Evolutionary conservation across 2,797 vertebrate species (phyloP).

Genomic region (Rhinatrema bivittatum): DNA sequence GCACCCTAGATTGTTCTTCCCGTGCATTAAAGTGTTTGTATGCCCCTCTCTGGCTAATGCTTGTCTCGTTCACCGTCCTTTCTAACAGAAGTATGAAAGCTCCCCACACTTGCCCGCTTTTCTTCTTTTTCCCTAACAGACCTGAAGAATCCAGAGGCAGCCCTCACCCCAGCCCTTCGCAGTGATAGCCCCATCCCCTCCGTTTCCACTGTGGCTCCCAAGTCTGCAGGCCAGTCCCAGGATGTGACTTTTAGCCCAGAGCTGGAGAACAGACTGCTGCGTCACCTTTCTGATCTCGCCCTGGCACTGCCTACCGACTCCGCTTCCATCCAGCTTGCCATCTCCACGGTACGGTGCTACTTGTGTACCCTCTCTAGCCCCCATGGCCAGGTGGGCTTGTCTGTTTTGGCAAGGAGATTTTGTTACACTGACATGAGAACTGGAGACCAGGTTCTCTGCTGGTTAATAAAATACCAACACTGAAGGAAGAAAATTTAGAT

Average conservation of each 20-base stretch:
- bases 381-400: background rate
- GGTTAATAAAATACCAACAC: too few relatives aligned
- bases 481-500: too few relatives aligned
- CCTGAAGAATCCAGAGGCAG: constrained; percentile 56
- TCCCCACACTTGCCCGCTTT: too few relatives aligned
- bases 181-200: constrained; percentile 79
- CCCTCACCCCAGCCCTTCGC: constrained; percentile 49
- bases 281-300: constrained; percentile 78
- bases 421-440: background rate
- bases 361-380: background rate
- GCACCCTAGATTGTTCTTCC: too few relatives aligned
- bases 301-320: constrained; percentile 79
- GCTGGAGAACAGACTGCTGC: constrained; percentile 78
- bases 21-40: too few relatives aligned
- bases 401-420: too few relatives aligned
- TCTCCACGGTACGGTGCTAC: constrained; percentile 64
- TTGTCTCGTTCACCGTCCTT: too few relatives aligned
- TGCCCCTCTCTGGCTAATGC: too few relatives aligned
- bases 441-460: too few relatives aligned
- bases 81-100: too few relatives aligned
- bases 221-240: constrained; percentile 36
- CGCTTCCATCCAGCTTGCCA: constrained; percentile 72
- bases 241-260: constrained; percentile 79
- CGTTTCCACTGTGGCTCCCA: constrained; percentile 37
- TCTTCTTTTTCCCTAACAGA: constrained; percentile 42